Evolutionary conservation across 2,888 invertebrate species (phyloP), one percentile per base, ranked within the genome.

Genomic region (Drosophila antonietae): DNA sequence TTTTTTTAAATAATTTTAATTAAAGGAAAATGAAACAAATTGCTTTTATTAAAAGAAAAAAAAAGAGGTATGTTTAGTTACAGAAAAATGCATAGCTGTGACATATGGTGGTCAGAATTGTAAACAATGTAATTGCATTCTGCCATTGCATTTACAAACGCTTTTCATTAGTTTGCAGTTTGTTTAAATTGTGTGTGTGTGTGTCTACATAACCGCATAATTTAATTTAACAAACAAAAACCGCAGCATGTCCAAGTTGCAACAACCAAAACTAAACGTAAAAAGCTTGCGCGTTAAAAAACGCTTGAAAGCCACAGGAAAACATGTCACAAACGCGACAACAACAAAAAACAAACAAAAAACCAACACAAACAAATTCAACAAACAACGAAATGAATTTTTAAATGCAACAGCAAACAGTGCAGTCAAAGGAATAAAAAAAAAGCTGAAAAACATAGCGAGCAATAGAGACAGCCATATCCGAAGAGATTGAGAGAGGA

Each of bases 161-260:
- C 41, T 57, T 73, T 80, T 77, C 72, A 74, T 80, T 80, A 80
- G 71, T 70, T 76, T 63, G 44, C 41, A 60, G 77, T 77, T 66
- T 68, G 73, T 61, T 60, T 68, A 64, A 64, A 63, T 15, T 18
- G 18, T 51, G 9, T 37, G 23, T 47, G 51, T 53, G 47, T 41
- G 43, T 43, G 15, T 49, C 39, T 44, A 18, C 41, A 49, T 60
- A 81, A 84, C 84, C 84, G 84, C 84, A 84, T 84, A 79, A 86
- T 84, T 84, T 86, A 79, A 84, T 84, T 84, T 86, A 64, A 79
- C 81, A 79, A 75, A 86, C 84, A 84, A 82, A 69, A 82, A 82
- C 80, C 77, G 57, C 82, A 83, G 72, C 82, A 84, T 84, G 84
- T 86, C 68, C 82, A 75, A 72, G 73, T 78, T 66, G 55, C 66